phyloP scores from a whole-genome alignment of 2,113 vertebrate genomes.

The Corydoras sp. region DNA sequence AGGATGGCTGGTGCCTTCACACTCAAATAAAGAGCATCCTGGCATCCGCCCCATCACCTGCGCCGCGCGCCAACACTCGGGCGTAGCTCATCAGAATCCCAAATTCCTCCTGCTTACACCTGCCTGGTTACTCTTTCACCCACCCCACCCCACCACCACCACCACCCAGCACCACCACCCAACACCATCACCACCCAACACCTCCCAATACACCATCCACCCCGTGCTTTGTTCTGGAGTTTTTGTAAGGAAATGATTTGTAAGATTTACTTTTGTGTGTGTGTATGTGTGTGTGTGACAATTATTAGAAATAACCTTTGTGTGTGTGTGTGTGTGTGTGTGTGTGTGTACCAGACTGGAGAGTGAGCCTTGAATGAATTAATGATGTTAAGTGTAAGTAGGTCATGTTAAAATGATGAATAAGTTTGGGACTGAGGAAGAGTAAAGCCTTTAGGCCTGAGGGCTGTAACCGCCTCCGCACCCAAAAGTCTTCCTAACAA shows the following conservation, averaged over 20 bases:
- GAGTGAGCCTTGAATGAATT: constrained; percentile 35
- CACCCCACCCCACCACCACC: no score
- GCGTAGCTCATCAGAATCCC: constrained; percentile 40
- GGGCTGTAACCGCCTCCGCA: constrained; percentile 26
- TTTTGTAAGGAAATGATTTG: constrained; percentile 11
- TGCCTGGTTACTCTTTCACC: constrained; percentile 4
- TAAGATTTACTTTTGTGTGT: neutral
- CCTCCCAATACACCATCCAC: no score
- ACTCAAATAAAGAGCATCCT: constrained; percentile 25
- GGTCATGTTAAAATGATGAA: constrained; percentile 43
- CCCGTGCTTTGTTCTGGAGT: constrained; percentile 20
- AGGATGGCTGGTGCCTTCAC: constrained; percentile 39
- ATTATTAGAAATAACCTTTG: no score
- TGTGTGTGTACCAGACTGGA: neutral
- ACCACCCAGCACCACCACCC: no score
- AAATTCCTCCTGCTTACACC: constrained; percentile 34
- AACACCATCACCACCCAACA: no score
- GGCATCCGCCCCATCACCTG: constrained; percentile 38
- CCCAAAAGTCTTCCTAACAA: constrained; percentile 29
- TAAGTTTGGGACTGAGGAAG: constrained; percentile 32
- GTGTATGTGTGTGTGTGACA: constrained; percentile 7
- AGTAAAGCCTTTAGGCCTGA: constrained; percentile 37
- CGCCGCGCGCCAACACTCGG: constrained; percentile 25
- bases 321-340: constrained; percentile 21
- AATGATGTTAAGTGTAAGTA: constrained; percentile 46